Evolutionary conservation across 2,797 vertebrate species (phyloP), one percentile per base, ranked within the genome.

Genomic region (Natrix natrix): DNA sequence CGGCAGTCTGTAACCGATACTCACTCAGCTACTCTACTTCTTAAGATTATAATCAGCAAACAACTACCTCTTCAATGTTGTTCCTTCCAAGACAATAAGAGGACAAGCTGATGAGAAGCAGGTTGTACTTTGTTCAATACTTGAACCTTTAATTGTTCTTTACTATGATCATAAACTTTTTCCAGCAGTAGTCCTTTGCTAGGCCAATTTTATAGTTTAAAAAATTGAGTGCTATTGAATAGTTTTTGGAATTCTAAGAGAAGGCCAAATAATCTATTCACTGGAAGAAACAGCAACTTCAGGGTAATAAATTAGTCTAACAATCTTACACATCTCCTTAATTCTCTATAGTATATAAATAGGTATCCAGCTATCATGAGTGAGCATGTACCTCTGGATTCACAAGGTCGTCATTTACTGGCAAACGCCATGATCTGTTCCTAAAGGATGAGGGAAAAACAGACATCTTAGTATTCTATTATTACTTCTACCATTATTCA

Each of bases 391-490:
- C 87, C 43, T 94, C 69, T 61, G 91, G 63, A 90, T 55, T 78
- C 83, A 91, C 91, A 92, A 14, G 88, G 3, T 5, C 63, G 61
- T 99, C 98, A 99, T 94, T 99, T 99, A 97, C 98, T 99, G 91
- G 99, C 99, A 96, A 98, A 99, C 22, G 98, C 98, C 97, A 99
- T 98, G 91, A 99, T 99, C 97, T 99, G 98, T 94, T 99, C 99
- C 99, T 99, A 97, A 92, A 97, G 95, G 94, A 95, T 96, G 95
- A 26, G 94, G 95, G 92, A 93, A 88, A 96, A 55, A 92, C 56
- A 83, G 63, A 16, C 11, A 89, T 91, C 48, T 90, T 28, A 54
- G 37, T 24, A 26, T 10, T 26, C 14, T 56, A 1, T 56, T 17
- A 22, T 56, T 17, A 22, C 52, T 8, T 88, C 32, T 55, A 8